phyloP scores from a whole-genome alignment of 2,797 vertebrate genomes.

The Microtus agrestis region DNA sequence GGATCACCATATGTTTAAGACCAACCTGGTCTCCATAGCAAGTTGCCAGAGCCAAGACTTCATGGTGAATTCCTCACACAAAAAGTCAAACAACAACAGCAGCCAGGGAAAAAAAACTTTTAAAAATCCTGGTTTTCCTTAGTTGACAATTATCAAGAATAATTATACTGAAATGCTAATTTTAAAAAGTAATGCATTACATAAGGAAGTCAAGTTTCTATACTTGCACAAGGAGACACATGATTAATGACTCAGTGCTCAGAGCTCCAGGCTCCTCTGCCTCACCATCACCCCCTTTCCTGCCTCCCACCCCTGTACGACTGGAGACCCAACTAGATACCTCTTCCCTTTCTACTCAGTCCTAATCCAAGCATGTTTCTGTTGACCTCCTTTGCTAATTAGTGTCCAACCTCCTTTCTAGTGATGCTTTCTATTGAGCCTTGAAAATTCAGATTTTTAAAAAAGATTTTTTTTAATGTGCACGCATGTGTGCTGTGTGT shows the following conservation, averaged over 20 bases:
- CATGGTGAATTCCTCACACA: background rate
- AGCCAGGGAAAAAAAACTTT: background rate
- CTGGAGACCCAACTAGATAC: background rate
- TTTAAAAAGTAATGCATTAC: background rate
- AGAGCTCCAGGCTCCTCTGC: background rate
- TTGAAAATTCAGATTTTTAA: background rate
- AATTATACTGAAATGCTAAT: background rate
- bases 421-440: background rate
- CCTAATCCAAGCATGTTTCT: background rate
- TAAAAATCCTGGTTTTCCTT: conserved; percentile 23
- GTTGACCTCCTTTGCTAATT: background rate
- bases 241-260: too few relatives aligned
- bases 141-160: conserved; percentile 18
- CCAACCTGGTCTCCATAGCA: background rate
- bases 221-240: background rate
- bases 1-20: background rate
- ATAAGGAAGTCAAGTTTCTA: background rate
- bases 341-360: background rate
- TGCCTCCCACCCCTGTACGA: background rate
- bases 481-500: background rate
- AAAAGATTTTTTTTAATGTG: background rate
- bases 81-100: background rate
- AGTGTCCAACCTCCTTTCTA: background rate
- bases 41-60: background rate
- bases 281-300: background rate